Conservation (phyloP, 1,140 invertebrate species). For the Sminthurinus signatus region DNA sequence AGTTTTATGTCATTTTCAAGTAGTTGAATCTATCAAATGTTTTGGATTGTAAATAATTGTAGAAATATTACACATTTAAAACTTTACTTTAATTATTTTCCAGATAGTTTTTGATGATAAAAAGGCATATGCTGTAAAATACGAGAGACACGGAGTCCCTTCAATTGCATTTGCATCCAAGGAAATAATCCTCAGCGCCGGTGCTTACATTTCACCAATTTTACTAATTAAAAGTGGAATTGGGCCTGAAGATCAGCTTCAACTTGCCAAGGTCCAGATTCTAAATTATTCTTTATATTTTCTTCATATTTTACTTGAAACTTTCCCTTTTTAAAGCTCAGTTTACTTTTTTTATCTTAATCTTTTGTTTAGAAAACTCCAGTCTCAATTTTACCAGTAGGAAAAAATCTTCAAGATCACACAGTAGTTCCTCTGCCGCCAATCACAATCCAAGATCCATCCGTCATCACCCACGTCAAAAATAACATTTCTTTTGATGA, state of each 20-base stretch:
- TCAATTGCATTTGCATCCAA: background rate
- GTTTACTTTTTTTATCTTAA: background rate
- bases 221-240: background rate
- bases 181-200: background rate
- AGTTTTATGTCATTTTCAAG: background rate
- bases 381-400: constrained; percentile 1
- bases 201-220: background rate
- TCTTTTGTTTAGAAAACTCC: background rate
- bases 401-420: constrained; percentile 11
- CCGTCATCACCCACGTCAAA: background rate
- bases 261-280: background rate
- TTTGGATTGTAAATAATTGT: too few species aligned
- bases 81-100: background rate
- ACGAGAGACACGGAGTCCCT: background rate
- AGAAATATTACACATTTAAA: background rate
- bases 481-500: background rate
- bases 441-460: background rate
- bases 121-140: background rate
- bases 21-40: too few species aligned
- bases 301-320: background rate
- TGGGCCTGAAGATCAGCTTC: background rate
- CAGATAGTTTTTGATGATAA: background rate
- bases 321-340: background rate
- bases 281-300: background rate
- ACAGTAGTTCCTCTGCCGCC: background rate